Conservation (phyloP, 1,140 invertebrate species). For the Procambarus clarkii region DNA sequence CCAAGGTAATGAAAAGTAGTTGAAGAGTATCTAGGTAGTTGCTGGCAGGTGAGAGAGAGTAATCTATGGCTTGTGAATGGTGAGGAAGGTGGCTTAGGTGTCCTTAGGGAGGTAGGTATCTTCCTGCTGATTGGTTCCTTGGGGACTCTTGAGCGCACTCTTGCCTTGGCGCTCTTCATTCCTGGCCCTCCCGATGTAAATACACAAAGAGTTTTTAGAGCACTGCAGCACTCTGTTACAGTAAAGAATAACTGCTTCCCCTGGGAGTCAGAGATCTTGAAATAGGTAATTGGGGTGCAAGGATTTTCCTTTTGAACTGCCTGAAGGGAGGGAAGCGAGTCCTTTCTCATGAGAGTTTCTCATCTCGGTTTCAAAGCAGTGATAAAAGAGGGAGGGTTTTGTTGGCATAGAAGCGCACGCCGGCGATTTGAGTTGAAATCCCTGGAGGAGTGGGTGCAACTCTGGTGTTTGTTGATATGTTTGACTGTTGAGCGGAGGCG, state of each 20-base stretch:
- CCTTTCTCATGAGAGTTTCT: conserved; percentile 44
- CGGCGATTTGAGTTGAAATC: conserved; percentile 53
- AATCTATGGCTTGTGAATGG: no score
- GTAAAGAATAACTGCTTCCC: conserved; percentile 42
- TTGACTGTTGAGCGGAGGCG: conserved; percentile 27
- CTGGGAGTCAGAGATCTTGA: conserved; percentile 61
- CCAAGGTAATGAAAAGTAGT: no score
- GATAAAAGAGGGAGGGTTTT: conserved; percentile 55
- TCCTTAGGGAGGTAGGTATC: not conserved
- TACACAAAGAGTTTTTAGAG: conserved; percentile 54
- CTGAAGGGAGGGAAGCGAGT: not conserved
- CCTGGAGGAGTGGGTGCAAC: conserved; percentile 16
- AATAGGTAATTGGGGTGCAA: conserved; percentile 68
- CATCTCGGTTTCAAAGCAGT: conserved; percentile 63
- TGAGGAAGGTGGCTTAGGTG: not conserved
- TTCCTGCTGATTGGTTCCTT: conserved; percentile 60
- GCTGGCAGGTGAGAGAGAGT: no score
- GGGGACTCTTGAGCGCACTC: conserved; percentile 38
- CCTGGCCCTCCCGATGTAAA: conserved; percentile 43
- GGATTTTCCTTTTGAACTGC: conserved; percentile 45
- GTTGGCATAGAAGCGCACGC: conserved; percentile 42
- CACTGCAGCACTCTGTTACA: conserved; percentile 61
- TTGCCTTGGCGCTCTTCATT: conserved; percentile 5
- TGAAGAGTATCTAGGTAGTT: no score
- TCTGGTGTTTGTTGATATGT: conserved; percentile 47